phyloP scores from a whole-genome alignment of 2,113 vertebrate genomes.

The Crotalus helleri region DNA sequence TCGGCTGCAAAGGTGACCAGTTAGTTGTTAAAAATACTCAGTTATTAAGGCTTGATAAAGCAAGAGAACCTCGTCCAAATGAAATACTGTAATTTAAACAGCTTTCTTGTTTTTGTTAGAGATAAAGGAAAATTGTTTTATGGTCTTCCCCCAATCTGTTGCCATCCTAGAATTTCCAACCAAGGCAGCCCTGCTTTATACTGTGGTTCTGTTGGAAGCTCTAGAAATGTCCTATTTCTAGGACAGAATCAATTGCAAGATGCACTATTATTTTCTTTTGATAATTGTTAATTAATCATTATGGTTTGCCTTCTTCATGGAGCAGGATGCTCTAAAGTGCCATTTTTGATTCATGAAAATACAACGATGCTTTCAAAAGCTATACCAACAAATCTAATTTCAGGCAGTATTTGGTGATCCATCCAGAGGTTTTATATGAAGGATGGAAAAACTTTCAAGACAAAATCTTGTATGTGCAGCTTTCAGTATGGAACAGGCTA shows the following conservation, averaged over 20 bases:
- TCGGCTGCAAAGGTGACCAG: conserved; percentile 77
- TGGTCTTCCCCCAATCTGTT: neutral
- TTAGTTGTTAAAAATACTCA: conserved; percentile 31
- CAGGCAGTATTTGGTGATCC: neutral
- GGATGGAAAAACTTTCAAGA: neutral
- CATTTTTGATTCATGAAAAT: neutral
- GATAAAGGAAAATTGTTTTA: neutral
- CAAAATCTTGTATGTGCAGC: neutral
- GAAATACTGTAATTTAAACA: neutral
- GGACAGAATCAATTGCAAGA: neutral
- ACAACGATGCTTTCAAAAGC: neutral
- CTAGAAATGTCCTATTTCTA: neutral
- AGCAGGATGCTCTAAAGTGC: neutral
- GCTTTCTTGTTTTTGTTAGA: neutral
- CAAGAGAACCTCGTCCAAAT: neutral
- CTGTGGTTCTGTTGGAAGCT: neutral
- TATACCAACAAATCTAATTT: neutral
- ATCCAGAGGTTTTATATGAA: neutral
- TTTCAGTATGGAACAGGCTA: neutral
- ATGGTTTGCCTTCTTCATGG: neutral
- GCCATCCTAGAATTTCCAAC: neutral
- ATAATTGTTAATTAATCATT: neutral
- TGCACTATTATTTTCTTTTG: neutral
- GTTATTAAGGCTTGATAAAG: neutral
- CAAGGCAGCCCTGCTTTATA: neutral